A percentile compares a stretch with the other conserved stretches of the same genome.
Evolutionary conservation across 2,113 vertebrate species (phyloP).

Genomic region (Ellobius talpinus): DNA sequence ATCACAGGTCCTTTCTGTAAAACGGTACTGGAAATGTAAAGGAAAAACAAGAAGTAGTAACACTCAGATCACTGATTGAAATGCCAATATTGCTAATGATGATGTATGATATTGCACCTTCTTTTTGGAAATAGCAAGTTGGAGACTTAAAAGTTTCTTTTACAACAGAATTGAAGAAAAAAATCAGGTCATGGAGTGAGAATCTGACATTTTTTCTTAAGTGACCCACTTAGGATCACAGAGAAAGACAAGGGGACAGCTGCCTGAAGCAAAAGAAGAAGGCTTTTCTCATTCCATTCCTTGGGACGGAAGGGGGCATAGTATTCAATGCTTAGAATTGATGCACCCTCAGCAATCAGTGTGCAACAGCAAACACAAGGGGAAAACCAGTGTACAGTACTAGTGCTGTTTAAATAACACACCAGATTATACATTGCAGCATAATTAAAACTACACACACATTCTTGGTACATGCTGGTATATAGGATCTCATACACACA

Average conservation of each 20-base stretch:
- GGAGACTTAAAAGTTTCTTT: constrained; percentile 77
- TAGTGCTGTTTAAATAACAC: constrained; percentile 96
- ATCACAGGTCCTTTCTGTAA: constrained; percentile 73
- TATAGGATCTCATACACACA: constrained; percentile 85
- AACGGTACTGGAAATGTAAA: constrained; percentile 81
- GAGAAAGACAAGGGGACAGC: constrained; percentile 82
- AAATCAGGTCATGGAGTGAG: constrained; percentile 77
- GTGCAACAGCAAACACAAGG: constrained; percentile 91
- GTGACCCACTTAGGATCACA: constrained; percentile 80
- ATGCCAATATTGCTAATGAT: constrained; percentile 87
- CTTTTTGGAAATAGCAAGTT: constrained; percentile 82
- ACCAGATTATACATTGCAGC: constrained; percentile 93
- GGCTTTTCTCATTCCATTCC: constrained; percentile 83
- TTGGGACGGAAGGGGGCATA: constrained; percentile 71
- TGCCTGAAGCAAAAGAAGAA: constrained; percentile 84
- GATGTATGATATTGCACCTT: constrained; percentile 83
- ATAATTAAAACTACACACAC: constrained; percentile 92
- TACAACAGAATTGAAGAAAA: constrained; percentile 73
- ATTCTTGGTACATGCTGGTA: constrained; percentile 92
- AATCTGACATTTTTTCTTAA: constrained; percentile 80
- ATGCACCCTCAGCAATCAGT: constrained; percentile 90
- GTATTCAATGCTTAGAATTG: constrained; percentile 86
- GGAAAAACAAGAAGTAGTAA: constrained; percentile 70
- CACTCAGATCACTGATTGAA: constrained; percentile 78
- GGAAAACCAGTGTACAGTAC: constrained; percentile 94